A percentile compares a stretch with the other conserved stretches of the same genome.
Evolutionary conservation across 2,113 vertebrate genomes (phyloP).

Genomic region (Propithecus coquereli): DNA sequence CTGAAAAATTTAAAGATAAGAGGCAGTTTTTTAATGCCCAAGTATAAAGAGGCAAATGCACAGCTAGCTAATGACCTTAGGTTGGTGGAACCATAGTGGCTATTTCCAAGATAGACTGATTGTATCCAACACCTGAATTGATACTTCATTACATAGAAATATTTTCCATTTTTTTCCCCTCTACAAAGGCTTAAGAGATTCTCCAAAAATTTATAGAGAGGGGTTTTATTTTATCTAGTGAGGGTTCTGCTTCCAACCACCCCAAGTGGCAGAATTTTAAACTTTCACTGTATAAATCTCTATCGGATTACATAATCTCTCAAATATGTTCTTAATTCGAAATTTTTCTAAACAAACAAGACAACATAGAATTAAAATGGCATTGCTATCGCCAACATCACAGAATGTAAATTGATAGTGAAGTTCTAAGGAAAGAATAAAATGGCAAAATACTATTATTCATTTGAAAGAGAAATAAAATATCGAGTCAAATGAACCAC

Average conservation of each 20-base stretch:
- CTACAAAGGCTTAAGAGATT: neutral
- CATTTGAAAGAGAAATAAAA: neutral
- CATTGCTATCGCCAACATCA: neutral
- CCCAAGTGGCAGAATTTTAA: neutral
- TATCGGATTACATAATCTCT: neutral
- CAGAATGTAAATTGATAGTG: neutral
- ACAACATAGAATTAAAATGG: neutral
- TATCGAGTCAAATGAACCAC: neutral
- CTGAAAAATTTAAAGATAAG: neutral
- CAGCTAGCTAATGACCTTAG: neutral
- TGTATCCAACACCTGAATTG: neutral
- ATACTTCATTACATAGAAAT: neutral
- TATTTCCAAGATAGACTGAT: neutral
- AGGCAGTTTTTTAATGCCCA: neutral
- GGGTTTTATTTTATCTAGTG: neutral
- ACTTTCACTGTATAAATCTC: neutral
- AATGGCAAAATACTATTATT: neutral
- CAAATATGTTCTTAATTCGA: neutral
- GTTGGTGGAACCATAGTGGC: neutral
- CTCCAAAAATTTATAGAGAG: neutral
- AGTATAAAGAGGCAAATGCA: neutral
- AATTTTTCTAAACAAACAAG: neutral
- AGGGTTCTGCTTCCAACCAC: neutral
- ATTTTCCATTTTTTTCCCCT: neutral
- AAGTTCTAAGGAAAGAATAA: neutral